Percentiles rank a stretch among this genome's conserved stretches.
Conservation (phyloP, 2,113 vertebrate species). For the Rhinoptilus africanus region DNA sequence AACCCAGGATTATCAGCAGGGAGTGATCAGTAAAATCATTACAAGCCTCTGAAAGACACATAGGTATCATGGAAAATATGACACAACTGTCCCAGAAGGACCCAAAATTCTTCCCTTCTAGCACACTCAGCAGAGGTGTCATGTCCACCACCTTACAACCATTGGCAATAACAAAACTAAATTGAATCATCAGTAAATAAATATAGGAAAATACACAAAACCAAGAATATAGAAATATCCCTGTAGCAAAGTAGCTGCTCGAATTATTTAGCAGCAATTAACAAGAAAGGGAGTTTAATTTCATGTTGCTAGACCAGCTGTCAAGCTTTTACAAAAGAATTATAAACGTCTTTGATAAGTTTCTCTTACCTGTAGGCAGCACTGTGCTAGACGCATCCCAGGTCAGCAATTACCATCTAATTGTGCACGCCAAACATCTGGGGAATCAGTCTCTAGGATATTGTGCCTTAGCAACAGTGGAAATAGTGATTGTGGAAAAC, state of each 20-base stretch:
- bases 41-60: not conserved
- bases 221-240: not conserved
- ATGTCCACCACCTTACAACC: not conserved
- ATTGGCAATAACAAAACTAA: not conserved
- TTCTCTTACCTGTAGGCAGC: slow-evolving; percentile 61
- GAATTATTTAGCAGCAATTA: not conserved
- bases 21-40: not conserved
- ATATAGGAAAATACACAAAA: not conserved
- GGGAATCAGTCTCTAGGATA: slow-evolving; percentile 75
- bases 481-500: slow-evolving; percentile 75
- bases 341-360: not conserved
- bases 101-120: not conserved
- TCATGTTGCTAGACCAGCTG: not conserved
- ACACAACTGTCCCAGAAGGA: not conserved
- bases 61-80: not conserved
- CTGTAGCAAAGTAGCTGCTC: not conserved
- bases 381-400: slow-evolving; percentile 70
- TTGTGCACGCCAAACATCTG: slow-evolving; percentile 82
- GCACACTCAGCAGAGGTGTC: not conserved
- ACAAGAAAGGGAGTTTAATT: not conserved
- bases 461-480: slow-evolving; percentile 73
- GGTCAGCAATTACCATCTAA: slow-evolving; percentile 77
- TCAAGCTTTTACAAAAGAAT: not conserved
- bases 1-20: not conserved
- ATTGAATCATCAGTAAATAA: not conserved